These are phyloP conservation scores for Drosophila paranaensis DNA, from an alignment of 2,888 invertebrate species.

Conservation along the genomic window DNA sequence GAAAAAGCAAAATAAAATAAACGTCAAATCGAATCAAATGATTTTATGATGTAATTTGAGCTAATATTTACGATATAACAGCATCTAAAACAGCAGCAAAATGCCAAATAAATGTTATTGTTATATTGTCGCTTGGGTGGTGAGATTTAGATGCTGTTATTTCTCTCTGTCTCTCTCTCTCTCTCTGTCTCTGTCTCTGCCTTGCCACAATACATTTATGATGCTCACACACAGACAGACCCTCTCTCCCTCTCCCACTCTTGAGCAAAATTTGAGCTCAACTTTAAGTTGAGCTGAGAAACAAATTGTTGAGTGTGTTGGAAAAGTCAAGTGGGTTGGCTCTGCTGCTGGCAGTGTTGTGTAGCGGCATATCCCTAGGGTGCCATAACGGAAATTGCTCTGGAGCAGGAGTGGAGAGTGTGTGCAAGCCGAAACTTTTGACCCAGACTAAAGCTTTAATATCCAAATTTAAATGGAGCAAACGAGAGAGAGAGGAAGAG, in stretches of 20 bases:
- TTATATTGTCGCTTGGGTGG: constrained; percentile 83
- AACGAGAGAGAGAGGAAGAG: neutral
- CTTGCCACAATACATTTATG: constrained; percentile 62
- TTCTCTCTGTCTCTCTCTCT: constrained; percentile 30
- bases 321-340: constrained; percentile 61
- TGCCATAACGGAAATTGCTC: constrained; percentile 81
- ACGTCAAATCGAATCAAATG: constrained; percentile 85
- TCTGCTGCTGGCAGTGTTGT: constrained; percentile 35
- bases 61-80: constrained; percentile 85
- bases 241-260: neutral
- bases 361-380: constrained; percentile 55
- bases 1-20: constrained; percentile 77
- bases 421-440: constrained; percentile 47
- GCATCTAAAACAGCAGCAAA: constrained; percentile 83
- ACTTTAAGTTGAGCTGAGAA: constrained; percentile 59
- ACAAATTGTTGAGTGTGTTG: constrained; percentile 73
- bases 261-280: constrained; percentile 41
- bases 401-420: constrained; percentile 24
- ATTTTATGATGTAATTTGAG: constrained; percentile 85
- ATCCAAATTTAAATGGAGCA: constrained; percentile 62
- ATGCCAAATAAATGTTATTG: constrained; percentile 84
- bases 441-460: constrained; percentile 58
- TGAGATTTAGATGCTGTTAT: constrained; percentile 44
- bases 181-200: constrained; percentile 30
- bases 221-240: constrained; percentile 37